Conservation (phyloP, 2,797 vertebrate genomes). For the Hypotaenidia philippensis region DNA sequence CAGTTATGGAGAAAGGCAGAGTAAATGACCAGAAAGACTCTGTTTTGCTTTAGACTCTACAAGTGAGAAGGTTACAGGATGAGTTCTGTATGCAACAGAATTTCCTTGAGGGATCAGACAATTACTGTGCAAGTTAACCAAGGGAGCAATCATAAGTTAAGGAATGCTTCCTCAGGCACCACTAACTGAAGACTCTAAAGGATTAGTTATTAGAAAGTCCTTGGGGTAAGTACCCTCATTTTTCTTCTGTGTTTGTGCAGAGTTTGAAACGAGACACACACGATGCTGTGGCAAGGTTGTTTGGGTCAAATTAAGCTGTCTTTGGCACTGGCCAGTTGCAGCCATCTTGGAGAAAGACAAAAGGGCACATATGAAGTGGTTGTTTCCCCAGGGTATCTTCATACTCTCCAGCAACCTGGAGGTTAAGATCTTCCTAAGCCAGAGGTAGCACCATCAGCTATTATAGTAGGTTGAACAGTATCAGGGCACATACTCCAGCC, state of each 20-base stretch:
- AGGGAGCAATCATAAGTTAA: neutral
- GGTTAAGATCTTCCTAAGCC: neutral
- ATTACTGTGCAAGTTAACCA: neutral
- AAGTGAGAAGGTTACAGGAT: neutral
- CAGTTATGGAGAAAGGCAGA: neutral
- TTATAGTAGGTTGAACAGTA: neutral
- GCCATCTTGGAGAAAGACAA: neutral
- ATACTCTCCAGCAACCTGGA: neutral
- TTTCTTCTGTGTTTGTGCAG: neutral
- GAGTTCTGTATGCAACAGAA: neutral
- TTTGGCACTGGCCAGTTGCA: neutral
- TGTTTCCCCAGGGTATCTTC: neutral
- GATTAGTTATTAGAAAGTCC: constrained; percentile 11
- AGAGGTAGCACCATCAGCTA: neutral
- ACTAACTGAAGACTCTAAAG: neutral
- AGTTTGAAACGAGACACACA: neutral
- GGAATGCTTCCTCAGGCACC: constrained; percentile 25
- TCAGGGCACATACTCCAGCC: neutral
- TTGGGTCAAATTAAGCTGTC: neutral
- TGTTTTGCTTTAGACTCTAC: neutral
- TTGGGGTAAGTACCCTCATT: neutral
- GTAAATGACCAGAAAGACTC: neutral
- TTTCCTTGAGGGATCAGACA: neutral
- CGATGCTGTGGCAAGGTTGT: neutral
- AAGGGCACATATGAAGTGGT: neutral